A percentile compares a stretch with the other conserved stretches of the same genome.
phyloP scores from a whole-genome alignment of 2,113 vertebrate genomes.

The Neogobius melanostomus region DNA sequence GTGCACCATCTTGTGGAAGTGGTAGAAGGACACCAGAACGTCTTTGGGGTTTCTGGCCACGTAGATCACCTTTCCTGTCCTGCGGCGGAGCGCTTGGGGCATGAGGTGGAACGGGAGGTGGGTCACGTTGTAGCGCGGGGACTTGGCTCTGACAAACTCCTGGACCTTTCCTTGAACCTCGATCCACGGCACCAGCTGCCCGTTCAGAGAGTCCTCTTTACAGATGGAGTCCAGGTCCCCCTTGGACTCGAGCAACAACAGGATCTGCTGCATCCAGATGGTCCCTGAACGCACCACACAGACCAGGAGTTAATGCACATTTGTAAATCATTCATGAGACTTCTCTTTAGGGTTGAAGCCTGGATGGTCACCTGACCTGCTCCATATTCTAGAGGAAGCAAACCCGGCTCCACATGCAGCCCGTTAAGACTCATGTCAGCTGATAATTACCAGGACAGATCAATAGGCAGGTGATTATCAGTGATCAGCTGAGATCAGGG shows the following conservation, averaged over 20 bases:
- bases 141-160: conserved; percentile 29
- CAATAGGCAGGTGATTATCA: no score
- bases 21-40: conserved; percentile 65
- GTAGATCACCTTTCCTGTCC: conserved; percentile 72
- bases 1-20: conserved; percentile 62
- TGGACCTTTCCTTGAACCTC: conserved; percentile 39
- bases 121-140: conserved; percentile 48
- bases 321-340: no score
- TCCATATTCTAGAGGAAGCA: no score
- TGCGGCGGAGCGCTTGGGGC: conserved; percentile 55
- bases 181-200: conserved; percentile 60
- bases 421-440: no score
- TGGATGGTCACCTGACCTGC: no score
- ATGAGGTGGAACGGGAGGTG: conserved; percentile 60
- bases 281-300: conserved; percentile 56
- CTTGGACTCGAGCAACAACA: conserved; percentile 56
- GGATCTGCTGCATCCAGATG: conserved; percentile 73
- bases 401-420: no score
- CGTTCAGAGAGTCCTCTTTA: conserved; percentile 5
- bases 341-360: no score
- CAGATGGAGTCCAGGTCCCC: conserved; percentile 40
- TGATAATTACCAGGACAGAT: no score
- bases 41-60: conserved; percentile 73
- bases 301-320: not conserved
- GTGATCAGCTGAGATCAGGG: no score